Percentiles rank a stretch among this genome's conserved stretches.
phyloP scores from a whole-genome alignment of 2,888 invertebrate genomes.

The Mythimna vitellina region DNA sequence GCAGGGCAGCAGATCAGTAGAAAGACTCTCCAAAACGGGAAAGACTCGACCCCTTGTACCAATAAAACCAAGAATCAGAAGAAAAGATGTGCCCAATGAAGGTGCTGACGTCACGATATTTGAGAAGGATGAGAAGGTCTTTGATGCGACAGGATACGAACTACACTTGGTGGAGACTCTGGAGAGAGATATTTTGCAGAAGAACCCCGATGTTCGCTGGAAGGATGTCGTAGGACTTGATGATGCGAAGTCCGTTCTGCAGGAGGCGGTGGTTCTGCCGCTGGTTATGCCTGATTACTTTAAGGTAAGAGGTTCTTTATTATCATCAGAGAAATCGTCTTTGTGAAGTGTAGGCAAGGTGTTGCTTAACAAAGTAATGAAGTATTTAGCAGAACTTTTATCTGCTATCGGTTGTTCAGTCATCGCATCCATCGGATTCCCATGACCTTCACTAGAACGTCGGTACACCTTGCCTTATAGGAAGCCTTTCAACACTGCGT shows the following conservation, averaged over 20 bases:
- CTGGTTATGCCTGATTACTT: slow-evolving; percentile 97
- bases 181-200: slow-evolving; percentile 96
- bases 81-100: slow-evolving; percentile 82
- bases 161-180: slow-evolving; percentile 94
- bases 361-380: neutral
- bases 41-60: slow-evolving; percentile 76
- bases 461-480: too few relatives aligned
- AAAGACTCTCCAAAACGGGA: slow-evolving; percentile 79
- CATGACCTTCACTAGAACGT: too few relatives aligned
- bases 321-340: neutral
- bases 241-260: slow-evolving; percentile 94
- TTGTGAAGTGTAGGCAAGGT: neutral
- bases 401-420: neutral
- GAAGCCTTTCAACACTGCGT: too few relatives aligned
- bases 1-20: slow-evolving; percentile 81
- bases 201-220: slow-evolving; percentile 96
- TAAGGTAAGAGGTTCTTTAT: slow-evolving; percentile 87
- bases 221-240: slow-evolving; percentile 93
- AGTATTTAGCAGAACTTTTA: neutral
- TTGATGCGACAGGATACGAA: slow-evolving; percentile 93
- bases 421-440: too few relatives aligned
- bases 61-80: slow-evolving; percentile 80
- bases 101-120: slow-evolving; percentile 78
- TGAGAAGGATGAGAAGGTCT: slow-evolving; percentile 88
- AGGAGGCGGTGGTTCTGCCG: slow-evolving; percentile 97